These are phyloP conservation scores for Digitonthophagus gazella DNA, from an alignment of 2,888 invertebrate genomes.

Conservation along the genomic window DNA sequence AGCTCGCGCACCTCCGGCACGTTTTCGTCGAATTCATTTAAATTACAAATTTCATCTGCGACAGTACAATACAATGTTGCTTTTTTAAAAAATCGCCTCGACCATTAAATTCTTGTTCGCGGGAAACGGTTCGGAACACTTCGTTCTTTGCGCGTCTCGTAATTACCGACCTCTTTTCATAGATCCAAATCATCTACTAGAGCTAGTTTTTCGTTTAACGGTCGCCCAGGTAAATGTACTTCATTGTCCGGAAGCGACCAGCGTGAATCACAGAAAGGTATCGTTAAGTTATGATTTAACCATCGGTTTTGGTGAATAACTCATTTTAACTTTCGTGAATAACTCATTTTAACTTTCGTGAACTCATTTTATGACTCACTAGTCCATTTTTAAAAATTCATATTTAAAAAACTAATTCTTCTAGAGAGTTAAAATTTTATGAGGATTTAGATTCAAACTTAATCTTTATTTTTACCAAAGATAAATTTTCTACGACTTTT, in stretches of 20 bases:
- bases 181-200: neutral
- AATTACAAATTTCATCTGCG: neutral
- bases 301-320: neutral
- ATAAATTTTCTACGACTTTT: too few relatives aligned
- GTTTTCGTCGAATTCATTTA: neutral
- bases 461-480: too few relatives aligned
- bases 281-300: neutral
- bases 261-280: neutral
- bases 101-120: neutral
- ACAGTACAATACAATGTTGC: neutral
- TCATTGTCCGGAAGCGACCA: neutral
- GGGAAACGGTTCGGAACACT: neutral
- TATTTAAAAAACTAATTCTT: too few relatives aligned
- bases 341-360: too few relatives aligned
- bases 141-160: too few relatives aligned
- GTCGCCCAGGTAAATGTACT: neutral
- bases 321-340: too few relatives aligned
- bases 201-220: neutral
- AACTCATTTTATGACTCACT: too few relatives aligned
- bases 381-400: too few relatives aligned
- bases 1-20: neutral
- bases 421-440: too few relatives aligned
- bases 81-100: neutral
- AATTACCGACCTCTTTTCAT: neutral
- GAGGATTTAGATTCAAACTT: too few relatives aligned